Evolutionary conservation across 2,797 vertebrate genomes (phyloP), one percentile per base, ranked within the genome.

Genomic region (Remorina albescens): DNA sequence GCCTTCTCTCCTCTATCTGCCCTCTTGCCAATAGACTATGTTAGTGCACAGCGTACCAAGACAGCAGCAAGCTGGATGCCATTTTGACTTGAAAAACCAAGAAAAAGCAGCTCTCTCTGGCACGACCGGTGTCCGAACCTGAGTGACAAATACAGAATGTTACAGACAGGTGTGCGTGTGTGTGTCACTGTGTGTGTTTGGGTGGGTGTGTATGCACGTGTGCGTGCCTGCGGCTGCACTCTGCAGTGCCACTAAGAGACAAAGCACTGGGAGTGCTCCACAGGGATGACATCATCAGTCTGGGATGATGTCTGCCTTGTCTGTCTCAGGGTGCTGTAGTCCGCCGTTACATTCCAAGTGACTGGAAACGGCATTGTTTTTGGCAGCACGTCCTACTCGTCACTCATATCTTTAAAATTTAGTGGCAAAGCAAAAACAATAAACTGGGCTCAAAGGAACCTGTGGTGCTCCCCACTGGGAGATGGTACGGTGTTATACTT

Each of bases 231-330:
- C 47, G 78, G 86, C 87, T 85, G 80, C 83, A 82, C 85, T 89
- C 89, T 85, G 91, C 92, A 91, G 88, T 89, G 87, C 88, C 85
- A 89, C 80, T 86, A 75, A 85, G 88, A 94, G 89, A 93, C 92
- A 93, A 94, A 94, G 93, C 93, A 90, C 81, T 85, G 84, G 86
- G 89, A 91, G 86, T 82, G 83, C 91, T 90, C 85, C 80, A 87
- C 80, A 82, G 83, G 83, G 83, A 91, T 94, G 92, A 94, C 89
- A 91, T 94, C 93, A 94, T 91, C 90, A 84, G 90, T 91, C 90
- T 93, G 87, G 86, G 90, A 91, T 89, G 88, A 88, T 90, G 92
- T 91, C 89, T 92, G 90, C 88, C 86, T 83, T 53, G 80, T 90
- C 85, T 86, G 88, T 89, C 84, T 90, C 72, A 55, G 75, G 85